Base-by-base conservation (phyloP, 2,888 invertebrate genomes). In the Catocala fraxini region DNA sequence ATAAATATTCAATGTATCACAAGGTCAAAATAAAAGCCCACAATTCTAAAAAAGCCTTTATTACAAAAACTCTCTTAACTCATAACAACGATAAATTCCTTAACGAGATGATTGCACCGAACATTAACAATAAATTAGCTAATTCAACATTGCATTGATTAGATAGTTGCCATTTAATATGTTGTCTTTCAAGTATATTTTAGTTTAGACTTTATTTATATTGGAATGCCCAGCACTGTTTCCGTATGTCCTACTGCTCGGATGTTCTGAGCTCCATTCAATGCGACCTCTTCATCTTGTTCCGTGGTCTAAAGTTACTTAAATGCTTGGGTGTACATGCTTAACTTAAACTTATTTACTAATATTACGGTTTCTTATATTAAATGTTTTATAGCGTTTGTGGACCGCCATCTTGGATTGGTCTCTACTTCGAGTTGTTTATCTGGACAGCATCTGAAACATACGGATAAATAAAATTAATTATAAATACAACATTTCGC, bases 291-390 rank as follows among this genome's bases (percentile, higher is more conserved):
- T 55, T 59, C 41, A 42, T 63, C 62, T 59, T 59, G 55, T 57
- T 69, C 67, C 66, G 56, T 70, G 82, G 65, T 81, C 80, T 82
- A 81, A 83, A 56, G 74, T 68, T 83, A 81, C 75, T 81, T 92
- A 93, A 92, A 93, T 93, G 92, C 92, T 91, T 89, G 86, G 87
- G 83, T 89, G 82, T 86, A 86, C 81, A 87, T 84, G 80, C 79
- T 85, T 86, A 86, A 83, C 85, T 83, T 89, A 88, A 88, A 85
- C 88, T 91, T 92, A 92, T 64, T 68, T 80, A 87, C 86, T 93
- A 92, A 86, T 83, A 88, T 92, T 92, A 93, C 92, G 92, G 91
- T 91, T 93, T 87, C 91, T 84, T 92, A 91, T 59, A 79, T 85
- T 86, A 85, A 79, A 62, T 80, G 79, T 85, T 84, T 85, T 85